Evolutionary conservation across 2,888 invertebrate genomes (phyloP).

Genomic region (Agelastica alni): DNA sequence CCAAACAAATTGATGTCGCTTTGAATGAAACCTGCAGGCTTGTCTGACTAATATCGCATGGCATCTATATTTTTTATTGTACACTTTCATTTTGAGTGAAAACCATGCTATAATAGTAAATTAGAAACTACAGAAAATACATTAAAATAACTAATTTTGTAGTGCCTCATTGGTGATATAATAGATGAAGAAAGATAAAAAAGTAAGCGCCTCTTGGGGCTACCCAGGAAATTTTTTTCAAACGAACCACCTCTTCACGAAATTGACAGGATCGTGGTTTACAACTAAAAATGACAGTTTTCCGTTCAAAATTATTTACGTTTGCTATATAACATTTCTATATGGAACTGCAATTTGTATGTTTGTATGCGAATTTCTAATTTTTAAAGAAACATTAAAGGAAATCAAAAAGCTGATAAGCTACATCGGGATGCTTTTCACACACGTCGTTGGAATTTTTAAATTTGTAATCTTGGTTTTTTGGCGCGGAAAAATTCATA

Average conservation of each 20-base stretch:
- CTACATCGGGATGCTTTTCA: slow-evolving; percentile 37
- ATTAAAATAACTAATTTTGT: too few relatives aligned
- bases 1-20: too few relatives aligned
- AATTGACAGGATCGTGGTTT: slow-evolving; percentile 19
- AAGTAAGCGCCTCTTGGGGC: not conserved
- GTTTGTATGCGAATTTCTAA: slow-evolving; percentile 22
- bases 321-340: slow-evolving; percentile 7
- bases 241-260: slow-evolving; percentile 1
- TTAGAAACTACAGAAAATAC: too few relatives aligned
- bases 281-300: slow-evolving; percentile 3
- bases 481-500: slow-evolving; percentile 8
- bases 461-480: slow-evolving; percentile 35
- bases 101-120: too few relatives aligned
- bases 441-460: slow-evolving; percentile 35
- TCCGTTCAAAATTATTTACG: slow-evolving; percentile 6
- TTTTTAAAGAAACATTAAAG: slow-evolving; percentile 17
- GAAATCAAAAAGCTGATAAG: slow-evolving; percentile 27
- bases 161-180: too few relatives aligned
- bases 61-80: too few relatives aligned
- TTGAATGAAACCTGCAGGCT: too few relatives aligned
- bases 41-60: too few relatives aligned
- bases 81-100: too few relatives aligned
- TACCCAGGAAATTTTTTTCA: slow-evolving; percentile 14
- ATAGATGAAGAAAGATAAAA: not conserved
- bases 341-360: slow-evolving; percentile 11